phyloP scores from a whole-genome alignment of 2,888 invertebrate species.

The Fabriciana adippe region DNA sequence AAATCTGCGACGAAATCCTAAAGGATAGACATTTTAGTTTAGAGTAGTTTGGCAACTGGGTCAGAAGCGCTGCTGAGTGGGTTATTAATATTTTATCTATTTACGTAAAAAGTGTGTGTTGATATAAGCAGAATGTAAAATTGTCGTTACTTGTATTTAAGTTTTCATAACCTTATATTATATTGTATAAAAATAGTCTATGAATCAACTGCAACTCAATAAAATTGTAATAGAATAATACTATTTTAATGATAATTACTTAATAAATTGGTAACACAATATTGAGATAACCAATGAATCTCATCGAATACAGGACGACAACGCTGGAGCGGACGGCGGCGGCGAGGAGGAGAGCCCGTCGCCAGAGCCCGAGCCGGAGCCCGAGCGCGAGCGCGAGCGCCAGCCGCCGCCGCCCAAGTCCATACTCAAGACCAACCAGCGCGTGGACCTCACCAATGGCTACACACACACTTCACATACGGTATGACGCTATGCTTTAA shows the following conservation, averaged over 20 bases:
- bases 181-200: too few species aligned
- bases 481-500: neutral
- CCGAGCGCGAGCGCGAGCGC: conserved; percentile 51
- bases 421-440: conserved; percentile 73
- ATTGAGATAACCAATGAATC: neutral
- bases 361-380: conserved; percentile 38
- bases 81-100: neutral
- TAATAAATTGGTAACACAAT: too few species aligned
- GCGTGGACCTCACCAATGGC: conserved; percentile 66
- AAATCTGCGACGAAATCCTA: too few species aligned
- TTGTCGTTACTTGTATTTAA: too few species aligned
- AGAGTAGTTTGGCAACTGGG: too few species aligned
- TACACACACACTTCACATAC: conserved; percentile 52
- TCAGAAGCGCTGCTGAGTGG: neutral
- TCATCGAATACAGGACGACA: conserved; percentile 80
- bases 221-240: too few species aligned
- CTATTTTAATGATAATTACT: neutral
- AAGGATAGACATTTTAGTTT: too few species aligned
- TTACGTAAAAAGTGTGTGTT: neutral
- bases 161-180: too few species aligned
- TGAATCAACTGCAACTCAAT: too few species aligned
- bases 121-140: too few species aligned
- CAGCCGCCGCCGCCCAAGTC: conserved; percentile 68
- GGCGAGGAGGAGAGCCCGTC: conserved; percentile 38
- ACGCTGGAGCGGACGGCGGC: conserved; percentile 70